Percentiles rank a stretch among this genome's conserved stretches.
Conservation (phyloP, 2,888 invertebrate species). For the Eristalis intricaria region DNA sequence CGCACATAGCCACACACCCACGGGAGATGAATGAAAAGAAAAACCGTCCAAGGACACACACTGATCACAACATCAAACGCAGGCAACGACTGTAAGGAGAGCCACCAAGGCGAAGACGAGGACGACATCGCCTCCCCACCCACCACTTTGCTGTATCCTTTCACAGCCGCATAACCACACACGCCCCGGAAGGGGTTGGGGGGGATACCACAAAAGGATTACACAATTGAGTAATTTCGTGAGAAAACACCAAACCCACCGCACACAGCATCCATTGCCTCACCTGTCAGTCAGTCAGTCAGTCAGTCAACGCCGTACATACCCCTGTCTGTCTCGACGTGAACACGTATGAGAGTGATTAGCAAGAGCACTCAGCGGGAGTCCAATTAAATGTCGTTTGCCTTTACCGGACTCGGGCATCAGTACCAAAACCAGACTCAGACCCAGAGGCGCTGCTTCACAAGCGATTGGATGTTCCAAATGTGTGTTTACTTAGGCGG, state of each 20-base stretch:
- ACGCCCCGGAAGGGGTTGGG: not conserved
- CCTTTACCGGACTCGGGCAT: not conserved
- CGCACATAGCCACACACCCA: not conserved
- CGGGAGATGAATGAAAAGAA: no score
- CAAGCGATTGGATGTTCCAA: conserved; percentile 1
- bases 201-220: conserved; percentile 30
- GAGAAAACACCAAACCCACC: conserved; percentile 11
- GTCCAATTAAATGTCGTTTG: conserved; percentile 49
- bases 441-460: not conserved
- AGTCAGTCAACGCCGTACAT: not conserved
- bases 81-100: no score
- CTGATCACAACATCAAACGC: no score
- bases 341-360: conserved; percentile 28
- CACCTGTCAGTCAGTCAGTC: not conserved
- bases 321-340: conserved; percentile 28
- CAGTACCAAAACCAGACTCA: not conserved
- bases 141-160: not conserved
- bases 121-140: no score
- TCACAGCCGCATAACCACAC: conserved; percentile 4
- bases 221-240: conserved; percentile 40
- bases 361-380: conserved; percentile 43
- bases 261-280: not conserved
- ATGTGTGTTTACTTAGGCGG: conserved; percentile 40
- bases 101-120: no score
- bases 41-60: no score